Percentiles rank a stretch among this genome's conserved stretches.
Conservation (phyloP, 1,140 invertebrate species). For the Achatina immaculata region DNA sequence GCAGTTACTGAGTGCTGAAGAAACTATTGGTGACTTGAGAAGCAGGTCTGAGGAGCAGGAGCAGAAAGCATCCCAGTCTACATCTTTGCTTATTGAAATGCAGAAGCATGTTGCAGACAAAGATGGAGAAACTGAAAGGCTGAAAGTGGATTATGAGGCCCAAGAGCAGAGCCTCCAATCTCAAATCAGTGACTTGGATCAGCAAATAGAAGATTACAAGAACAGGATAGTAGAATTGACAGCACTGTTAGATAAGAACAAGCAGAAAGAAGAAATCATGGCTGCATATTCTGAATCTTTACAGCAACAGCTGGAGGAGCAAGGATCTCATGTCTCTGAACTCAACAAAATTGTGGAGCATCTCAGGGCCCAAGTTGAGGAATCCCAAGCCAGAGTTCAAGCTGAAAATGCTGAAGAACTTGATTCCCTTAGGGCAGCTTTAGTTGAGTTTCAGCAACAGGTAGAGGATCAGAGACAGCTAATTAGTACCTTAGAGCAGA, state of each 20-base stretch:
- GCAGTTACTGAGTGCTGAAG: constrained; percentile 9
- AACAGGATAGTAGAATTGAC: constrained; percentile 20
- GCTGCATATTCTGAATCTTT: constrained; percentile 14
- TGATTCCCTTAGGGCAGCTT: constrained; percentile 25
- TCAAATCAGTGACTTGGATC: constrained; percentile 10
- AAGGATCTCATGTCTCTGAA: constrained; percentile 26
- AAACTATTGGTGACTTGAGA: constrained; percentile 9
- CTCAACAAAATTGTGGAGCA: constrained; percentile 17
- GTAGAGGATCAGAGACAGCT: constrained; percentile 19
- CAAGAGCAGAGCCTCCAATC: constrained; percentile 9
- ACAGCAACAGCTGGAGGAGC: constrained; percentile 19
- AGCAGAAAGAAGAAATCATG: constrained; percentile 10
- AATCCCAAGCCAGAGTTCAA: not conserved
- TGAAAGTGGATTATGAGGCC: constrained; percentile 22
- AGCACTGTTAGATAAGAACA: constrained; percentile 5
- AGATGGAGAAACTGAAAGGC: constrained; percentile 2
- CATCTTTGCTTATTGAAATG: not conserved
- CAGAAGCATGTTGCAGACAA: constrained; percentile 18
- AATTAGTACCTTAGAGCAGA: constrained; percentile 15
- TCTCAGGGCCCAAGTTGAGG: constrained; percentile 23
- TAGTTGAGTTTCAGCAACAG: constrained; percentile 36
- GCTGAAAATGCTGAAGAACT: constrained; percentile 25
- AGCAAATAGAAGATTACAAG: constrained; percentile 33
- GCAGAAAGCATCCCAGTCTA: not conserved
- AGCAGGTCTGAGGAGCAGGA: constrained; percentile 14